These are phyloP conservation scores for Scomber japonicus DNA, from an alignment of 2,113 vertebrate species.

Conservation along the genomic window DNA sequence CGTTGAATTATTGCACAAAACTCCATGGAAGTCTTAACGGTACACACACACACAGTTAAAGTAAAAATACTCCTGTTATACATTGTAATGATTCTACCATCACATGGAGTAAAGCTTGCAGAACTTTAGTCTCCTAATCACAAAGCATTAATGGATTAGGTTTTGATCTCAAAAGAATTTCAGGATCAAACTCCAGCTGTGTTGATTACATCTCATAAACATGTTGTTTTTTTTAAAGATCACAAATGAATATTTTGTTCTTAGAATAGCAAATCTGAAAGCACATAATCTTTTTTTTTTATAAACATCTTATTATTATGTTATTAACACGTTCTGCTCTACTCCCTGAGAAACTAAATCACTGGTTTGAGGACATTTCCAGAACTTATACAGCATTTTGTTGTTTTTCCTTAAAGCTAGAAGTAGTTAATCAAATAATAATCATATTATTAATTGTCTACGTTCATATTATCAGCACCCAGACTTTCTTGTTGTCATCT, in stretches of 20 bases:
- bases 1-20: conserved; percentile 70
- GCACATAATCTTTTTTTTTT: conserved; percentile 5
- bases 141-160: conserved; percentile 19
- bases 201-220: conserved; percentile 5
- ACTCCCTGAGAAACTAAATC: conserved; percentile 74
- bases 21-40: conserved; percentile 33
- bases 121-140: conserved; percentile 16
- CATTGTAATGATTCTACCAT: neutral
- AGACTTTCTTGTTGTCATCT: neutral
- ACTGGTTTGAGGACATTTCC: conserved; percentile 39
- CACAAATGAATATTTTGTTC: conserved; percentile 24
- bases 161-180: conserved; percentile 24
- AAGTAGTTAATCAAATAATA: neutral
- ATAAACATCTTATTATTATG: conserved; percentile 4
- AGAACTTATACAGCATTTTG: conserved; percentile 28
- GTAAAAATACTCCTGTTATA: neutral
- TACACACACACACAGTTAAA: conserved; percentile 16
- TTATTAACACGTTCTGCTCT: conserved; percentile 29
- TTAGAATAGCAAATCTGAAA: conserved; percentile 19
- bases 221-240: neutral
- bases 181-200: conserved; percentile 13
- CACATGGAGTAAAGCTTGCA: conserved; percentile 11
- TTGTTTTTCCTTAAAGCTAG: conserved; percentile 41
- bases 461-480: conserved; percentile 18
- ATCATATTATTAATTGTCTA: neutral